These are phyloP conservation scores for Pseudorectes ferrugineus DNA, from an alignment of 2,113 vertebrate genomes.

Conservation along the genomic window DNA sequence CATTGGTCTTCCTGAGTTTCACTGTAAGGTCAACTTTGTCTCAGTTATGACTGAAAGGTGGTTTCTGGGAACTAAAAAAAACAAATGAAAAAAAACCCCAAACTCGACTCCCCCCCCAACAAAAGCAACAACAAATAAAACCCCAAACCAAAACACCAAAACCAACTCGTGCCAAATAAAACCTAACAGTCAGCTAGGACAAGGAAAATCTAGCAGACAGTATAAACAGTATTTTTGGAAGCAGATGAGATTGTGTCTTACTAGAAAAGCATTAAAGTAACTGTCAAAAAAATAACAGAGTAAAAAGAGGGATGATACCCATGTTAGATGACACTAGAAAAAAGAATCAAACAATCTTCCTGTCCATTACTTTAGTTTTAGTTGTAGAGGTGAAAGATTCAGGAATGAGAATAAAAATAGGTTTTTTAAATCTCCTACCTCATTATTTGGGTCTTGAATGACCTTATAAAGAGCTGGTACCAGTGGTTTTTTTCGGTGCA, in stretches of 20 bases:
- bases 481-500: conserved; percentile 90
- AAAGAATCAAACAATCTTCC: not conserved
- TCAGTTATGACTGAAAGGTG: not conserved
- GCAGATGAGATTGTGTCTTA: not conserved
- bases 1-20: not conserved
- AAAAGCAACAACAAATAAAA: no score
- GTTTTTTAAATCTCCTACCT: conserved; percentile 74
- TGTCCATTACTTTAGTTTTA: not conserved
- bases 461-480: conserved; percentile 94
- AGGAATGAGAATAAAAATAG: not conserved
- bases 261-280: not conserved
- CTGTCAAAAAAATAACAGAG: not conserved
- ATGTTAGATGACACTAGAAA: not conserved
- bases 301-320: not conserved
- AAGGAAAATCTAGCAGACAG: conserved; percentile 9
- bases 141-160: not conserved
- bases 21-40: not conserved
- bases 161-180: not conserved
- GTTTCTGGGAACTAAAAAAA: not conserved
- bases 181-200: not conserved
- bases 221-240: not conserved
- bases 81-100: not conserved
- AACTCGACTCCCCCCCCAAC: not conserved
- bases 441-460: conserved; percentile 92
- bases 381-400: not conserved